Base-by-base conservation (phyloP, 2,113 vertebrate genomes). In the Scomber scombrus region DNA sequence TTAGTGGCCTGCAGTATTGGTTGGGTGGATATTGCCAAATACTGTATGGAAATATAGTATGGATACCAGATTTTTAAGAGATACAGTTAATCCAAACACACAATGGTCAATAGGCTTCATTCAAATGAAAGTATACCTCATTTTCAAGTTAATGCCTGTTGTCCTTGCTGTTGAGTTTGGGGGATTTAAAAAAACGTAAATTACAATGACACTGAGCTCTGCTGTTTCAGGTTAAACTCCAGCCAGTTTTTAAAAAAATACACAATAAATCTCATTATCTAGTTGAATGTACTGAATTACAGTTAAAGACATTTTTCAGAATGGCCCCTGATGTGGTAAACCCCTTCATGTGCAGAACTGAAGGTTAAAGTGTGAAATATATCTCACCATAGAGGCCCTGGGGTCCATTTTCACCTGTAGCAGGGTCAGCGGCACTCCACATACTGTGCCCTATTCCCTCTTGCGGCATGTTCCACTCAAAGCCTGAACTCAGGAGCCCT, bases 371-470 rank as follows among this genome's bases (percentile, higher is more conserved):
- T 40, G 34, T 43, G 11, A 66, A 21, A 16, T 26, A 2, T 78
- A 5, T 82, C 75, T 92, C 82, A 94, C 93, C 85, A 15, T 87
- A 88, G 29, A 94, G 90, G n/a, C 78, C 90, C 3, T 75, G 2
- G 1, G 88, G 19, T 72, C 95, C 97, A 0, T 91, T 91, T 21
- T 94, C 91, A 21, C 95, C 94, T 0, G 95, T 96, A 14, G 95
- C 89, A 0, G 98, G 97, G 81, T 99, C 96, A 2, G 95, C 90
- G 0, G 96, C 91, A 0, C 91, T 96, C 97, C 97, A 98, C 97
- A 98, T 97, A 50, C 89, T 76, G 2, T 4, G 83, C 0, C 76
- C 91, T 0, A 83, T 86, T 0, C 94, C 89, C 19, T 88, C 43
- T 43, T 72, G 94, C 0, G 98, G 97, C 82, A 99, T 95, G 58